Percentiles rank a stretch among this genome's conserved stretches.
Conservation (phyloP, 1,140 invertebrate genomes). For the Drosophila bifasciata region DNA sequence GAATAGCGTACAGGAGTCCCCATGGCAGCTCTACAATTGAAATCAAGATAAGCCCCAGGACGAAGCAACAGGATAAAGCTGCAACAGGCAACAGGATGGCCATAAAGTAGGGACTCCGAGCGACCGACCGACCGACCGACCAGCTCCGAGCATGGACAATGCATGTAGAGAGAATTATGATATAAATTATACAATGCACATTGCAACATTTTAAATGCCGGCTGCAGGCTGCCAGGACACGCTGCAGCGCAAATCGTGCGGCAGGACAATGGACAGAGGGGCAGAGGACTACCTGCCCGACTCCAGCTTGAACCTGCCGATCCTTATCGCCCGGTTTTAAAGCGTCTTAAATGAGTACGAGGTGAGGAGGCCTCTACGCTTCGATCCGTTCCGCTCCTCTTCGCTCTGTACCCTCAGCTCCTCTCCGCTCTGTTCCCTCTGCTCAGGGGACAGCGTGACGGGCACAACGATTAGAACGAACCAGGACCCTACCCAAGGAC, state of each 20-base stretch:
- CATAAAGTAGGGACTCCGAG: constrained; percentile 35
- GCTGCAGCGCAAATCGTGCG: constrained; percentile 36
- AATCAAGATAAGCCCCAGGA: constrained; percentile 62
- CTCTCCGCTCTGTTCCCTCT: constrained; percentile 13
- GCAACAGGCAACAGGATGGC: constrained; percentile 39
- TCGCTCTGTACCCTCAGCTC: constrained; percentile 17
- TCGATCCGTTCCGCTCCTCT: constrained; percentile 16
- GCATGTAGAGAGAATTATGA: constrained; percentile 68
- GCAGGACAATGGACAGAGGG: constrained; percentile 64
- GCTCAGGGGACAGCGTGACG: constrained; percentile 65
- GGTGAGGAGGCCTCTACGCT: constrained; percentile 38
- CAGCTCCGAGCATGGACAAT: constrained; percentile 24
- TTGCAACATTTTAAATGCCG: constrained; percentile 73
- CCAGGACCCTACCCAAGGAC: constrained; percentile 44
- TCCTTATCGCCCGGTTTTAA: constrained; percentile 62
- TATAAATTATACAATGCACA: constrained; percentile 81
- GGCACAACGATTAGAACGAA: constrained; percentile 54
- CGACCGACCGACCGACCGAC: not conserved
- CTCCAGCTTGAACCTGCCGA: constrained; percentile 65
- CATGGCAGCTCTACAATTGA: constrained; percentile 57
- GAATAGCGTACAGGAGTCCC: not conserved
- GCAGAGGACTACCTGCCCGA: constrained; percentile 58
- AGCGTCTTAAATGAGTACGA: constrained; percentile 71
- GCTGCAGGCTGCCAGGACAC: constrained; percentile 31
- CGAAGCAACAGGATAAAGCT: constrained; percentile 58